Conservation (phyloP, 2,888 invertebrate species). For the Cerastis leucographa region DNA sequence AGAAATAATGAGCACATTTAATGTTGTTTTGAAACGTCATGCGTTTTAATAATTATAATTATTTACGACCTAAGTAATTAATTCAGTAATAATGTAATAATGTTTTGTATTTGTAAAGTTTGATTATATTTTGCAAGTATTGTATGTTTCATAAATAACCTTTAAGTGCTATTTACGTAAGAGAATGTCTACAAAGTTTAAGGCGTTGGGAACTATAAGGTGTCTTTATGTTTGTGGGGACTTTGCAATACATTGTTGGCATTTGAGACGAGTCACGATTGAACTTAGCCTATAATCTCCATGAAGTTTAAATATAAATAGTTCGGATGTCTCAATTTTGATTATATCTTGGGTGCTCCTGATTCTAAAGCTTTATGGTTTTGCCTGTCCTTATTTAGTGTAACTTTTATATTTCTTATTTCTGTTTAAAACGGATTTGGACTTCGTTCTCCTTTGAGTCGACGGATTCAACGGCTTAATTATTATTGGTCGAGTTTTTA, state of each 20-base stretch:
- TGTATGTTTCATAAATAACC: conserved; percentile 44
- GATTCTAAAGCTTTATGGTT: neutral
- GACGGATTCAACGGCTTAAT: neutral
- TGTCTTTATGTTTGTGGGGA: conserved; percentile 44
- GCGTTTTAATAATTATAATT: conserved; percentile 23
- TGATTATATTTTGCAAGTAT: conserved; percentile 24
- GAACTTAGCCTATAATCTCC: conserved; percentile 60
- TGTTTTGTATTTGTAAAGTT: conserved; percentile 13
- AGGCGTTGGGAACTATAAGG: conserved; percentile 45
- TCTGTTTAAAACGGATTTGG: neutral
- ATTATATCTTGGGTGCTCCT: conserved; percentile 8
- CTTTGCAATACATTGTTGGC: conserved; percentile 65
- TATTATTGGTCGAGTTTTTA: neutral
- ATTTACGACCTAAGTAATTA: neutral
- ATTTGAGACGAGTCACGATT: conserved; percentile 73
- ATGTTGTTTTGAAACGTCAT: conserved; percentile 23
- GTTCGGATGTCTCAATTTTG: conserved; percentile 47
- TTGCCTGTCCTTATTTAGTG: neutral
- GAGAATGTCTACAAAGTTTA: conserved; percentile 62
- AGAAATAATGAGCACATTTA: conserved; percentile 25
- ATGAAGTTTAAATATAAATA: conserved; percentile 61
- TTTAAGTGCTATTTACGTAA: conserved; percentile 55
- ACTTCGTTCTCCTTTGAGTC: conserved; percentile 1
- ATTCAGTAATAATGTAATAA: too few species aligned
- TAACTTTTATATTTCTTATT: neutral